Evolutionary conservation across 1,140 invertebrate genomes (phyloP), one percentile per base, ranked within the genome.

Genomic region (Drosophila parvula): DNA sequence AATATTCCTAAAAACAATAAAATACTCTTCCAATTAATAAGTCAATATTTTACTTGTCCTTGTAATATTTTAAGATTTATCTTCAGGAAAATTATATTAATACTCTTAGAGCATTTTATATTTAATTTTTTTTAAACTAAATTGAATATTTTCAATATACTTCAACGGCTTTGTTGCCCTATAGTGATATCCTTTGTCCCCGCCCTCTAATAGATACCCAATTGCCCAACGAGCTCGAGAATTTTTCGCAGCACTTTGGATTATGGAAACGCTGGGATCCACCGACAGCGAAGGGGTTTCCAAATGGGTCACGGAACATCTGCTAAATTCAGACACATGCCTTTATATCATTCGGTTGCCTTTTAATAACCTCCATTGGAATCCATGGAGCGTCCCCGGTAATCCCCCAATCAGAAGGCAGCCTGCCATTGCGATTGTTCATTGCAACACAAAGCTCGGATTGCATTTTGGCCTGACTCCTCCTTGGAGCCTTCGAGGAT

Each of bases 341-440:
- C 43, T 16, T 63, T 30, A 50, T 16, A 63, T 67, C 57, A 43
- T 48, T 27, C 14, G 38, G 32, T 11, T 53, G 36, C 36, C 28
- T 67, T 61, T 63, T 50, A 47, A 63, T 63, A 38, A 48, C 36
- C 51, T 36, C 34, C 27, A n/a, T 14, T 8, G 38, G n/a, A 53
- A 43, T 51, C 45, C 65, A 6, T n/a, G 57, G 18, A 28, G 40
- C 40, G n/a, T n/a, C 40, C 16, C 40, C 47, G 43, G 16, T 67
- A 67, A 76, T 51, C 73, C 62, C 51, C 32, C 44, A 75, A 75
- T 74, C 70, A 74, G 62, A 55, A 74, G 48, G 47, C 70, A 74
- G 69, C 70, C 70, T 45, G 56, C 32, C 57, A 53, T 32, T 48
- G 41, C 65, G 34, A 70, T 71, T 71, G 68, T 71, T 70, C 68